Conservation (phyloP, 30 jellyfish, hydroid and myxozoan species). For the Clytia hemisphaerica region DNA sequence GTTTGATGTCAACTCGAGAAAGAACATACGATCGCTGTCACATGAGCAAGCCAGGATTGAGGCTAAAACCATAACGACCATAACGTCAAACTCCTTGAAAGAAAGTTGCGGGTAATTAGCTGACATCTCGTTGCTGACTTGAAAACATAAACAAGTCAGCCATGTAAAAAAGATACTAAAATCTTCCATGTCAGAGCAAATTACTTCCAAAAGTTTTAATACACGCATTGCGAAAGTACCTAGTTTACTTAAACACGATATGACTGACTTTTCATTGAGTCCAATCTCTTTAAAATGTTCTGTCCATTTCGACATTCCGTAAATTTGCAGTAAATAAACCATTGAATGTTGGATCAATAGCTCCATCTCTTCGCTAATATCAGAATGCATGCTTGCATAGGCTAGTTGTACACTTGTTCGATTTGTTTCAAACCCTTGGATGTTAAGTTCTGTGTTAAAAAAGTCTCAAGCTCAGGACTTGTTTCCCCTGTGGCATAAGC, state of each 20-base stretch:
- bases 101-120: constrained; percentile 5
- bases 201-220: background rate
- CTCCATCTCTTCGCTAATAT: constrained; percentile 20
- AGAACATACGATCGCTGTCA: constrained; percentile 22
- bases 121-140: background rate
- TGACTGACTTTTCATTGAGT: constrained; percentile 20
- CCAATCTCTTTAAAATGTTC: constrained; percentile 63
- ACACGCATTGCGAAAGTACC: constrained; percentile 1
- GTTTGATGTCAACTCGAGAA: too few species aligned
- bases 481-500: constrained; percentile 62
- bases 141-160: constrained; percentile 18
- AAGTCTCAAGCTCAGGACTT: constrained; percentile 78
- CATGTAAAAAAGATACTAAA: constrained; percentile 14
- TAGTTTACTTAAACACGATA: constrained; percentile 10
- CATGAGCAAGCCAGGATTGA: constrained; percentile 4
- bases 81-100: constrained; percentile 15
- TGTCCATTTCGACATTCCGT: constrained; percentile 75
- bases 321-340: constrained; percentile 38
- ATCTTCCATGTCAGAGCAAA: constrained; percentile 17
- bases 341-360: constrained; percentile 24
- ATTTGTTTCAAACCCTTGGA: constrained; percentile 31
- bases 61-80: background rate
- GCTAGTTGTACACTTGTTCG: constrained; percentile 27
- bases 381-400: constrained; percentile 12
- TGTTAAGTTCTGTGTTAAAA: constrained; percentile 70